phyloP scores from a whole-genome alignment of 2,888 invertebrate species.

The Watsonalla cultraria region DNA sequence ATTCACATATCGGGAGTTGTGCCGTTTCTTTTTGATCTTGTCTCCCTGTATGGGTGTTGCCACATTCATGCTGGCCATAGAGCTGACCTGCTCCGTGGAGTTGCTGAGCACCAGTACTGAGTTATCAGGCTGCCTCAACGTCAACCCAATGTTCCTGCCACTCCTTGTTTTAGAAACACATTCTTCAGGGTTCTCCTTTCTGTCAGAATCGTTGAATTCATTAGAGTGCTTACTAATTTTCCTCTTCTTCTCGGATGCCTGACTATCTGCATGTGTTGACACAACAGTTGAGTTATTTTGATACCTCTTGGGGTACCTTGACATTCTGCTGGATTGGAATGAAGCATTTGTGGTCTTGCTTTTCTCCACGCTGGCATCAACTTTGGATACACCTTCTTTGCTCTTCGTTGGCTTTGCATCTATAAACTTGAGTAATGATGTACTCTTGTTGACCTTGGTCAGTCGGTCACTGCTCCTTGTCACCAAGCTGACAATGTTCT shows the following conservation, averaged over 20 bases:
- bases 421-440: conserved; percentile 57
- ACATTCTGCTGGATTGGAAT: conserved; percentile 47
- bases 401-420: conserved; percentile 31
- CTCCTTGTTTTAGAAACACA: conserved; percentile 51
- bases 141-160: conserved; percentile 45
- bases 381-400: conserved; percentile 20
- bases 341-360: conserved; percentile 43
- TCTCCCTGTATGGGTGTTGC: conserved; percentile 24
- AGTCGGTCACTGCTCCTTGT: conserved; percentile 39
- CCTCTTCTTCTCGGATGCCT: conserved; percentile 22
- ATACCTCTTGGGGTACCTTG: conserved; percentile 58
- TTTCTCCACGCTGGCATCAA: conserved; percentile 17
- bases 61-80: conserved; percentile 53
- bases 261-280: conserved; percentile 10
- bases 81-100: conserved; percentile 49
- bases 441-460: conserved; percentile 41
- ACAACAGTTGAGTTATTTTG: conserved; percentile 29
- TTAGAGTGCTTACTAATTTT: conserved; percentile 32
- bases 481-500: conserved; percentile 56
- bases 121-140: conserved; percentile 41
- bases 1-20: conserved; percentile 25
- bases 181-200: conserved; percentile 52
- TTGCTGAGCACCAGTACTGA: conserved; percentile 52
- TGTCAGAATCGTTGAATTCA: conserved; percentile 41
- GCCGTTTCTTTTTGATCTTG: conserved; percentile 26